Conservation (phyloP, 2,888 invertebrate species). For the Conchocele bisecta region DNA sequence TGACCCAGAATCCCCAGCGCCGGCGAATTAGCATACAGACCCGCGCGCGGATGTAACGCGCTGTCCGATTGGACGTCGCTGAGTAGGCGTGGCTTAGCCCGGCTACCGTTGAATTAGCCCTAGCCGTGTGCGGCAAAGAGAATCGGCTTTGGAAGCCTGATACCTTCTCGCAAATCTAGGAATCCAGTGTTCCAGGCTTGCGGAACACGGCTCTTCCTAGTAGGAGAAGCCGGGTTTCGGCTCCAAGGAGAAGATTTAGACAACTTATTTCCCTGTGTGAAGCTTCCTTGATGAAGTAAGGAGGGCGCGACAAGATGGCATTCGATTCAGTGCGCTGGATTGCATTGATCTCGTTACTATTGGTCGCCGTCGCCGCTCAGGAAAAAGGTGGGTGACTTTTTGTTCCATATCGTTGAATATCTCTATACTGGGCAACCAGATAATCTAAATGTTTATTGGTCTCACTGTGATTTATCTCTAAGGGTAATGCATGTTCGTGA, state of each 20-base stretch:
- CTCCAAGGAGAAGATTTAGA: constrained; percentile 50
- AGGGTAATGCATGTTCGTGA: too few relatives aligned
- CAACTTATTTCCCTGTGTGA: constrained; percentile 46
- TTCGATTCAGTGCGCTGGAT: constrained; percentile 60
- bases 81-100: constrained; percentile 30
- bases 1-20: too few relatives aligned
- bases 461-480: too few relatives aligned
- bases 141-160: constrained; percentile 47
- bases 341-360: constrained; percentile 47
- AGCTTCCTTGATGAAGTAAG: constrained; percentile 56
- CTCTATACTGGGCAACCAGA: too few relatives aligned
- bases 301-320: constrained; percentile 51
- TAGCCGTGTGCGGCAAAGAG: constrained; percentile 22
- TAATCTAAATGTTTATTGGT: too few relatives aligned
- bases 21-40: too few relatives aligned
- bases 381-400: constrained; percentile 9
- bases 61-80: constrained; percentile 27
- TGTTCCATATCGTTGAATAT: too few relatives aligned
- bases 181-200: constrained; percentile 62
- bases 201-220: constrained; percentile 65
- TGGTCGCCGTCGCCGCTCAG: constrained; percentile 45
- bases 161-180: constrained; percentile 42
- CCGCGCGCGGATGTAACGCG: constrained; percentile 41
- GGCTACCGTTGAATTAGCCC: constrained; percentile 12
- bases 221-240: constrained; percentile 59